Evolutionary conservation across 1,140 invertebrate species (phyloP).

Genomic region (Polyergus mexicanus): DNA sequence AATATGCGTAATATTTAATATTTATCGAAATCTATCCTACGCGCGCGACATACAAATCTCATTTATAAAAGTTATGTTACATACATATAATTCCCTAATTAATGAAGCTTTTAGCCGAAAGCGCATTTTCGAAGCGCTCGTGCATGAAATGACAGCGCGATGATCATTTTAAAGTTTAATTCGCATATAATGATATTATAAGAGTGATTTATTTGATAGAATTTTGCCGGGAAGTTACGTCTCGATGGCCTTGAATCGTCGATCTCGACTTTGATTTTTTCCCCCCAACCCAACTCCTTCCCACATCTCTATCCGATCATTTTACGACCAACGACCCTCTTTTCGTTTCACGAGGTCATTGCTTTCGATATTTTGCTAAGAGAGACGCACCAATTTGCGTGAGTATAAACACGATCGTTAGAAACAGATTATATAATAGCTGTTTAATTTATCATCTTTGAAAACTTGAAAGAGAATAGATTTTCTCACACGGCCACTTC

Average conservation of each 20-base stretch:
- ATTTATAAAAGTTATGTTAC: slow-evolving; percentile 1
- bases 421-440: background rate
- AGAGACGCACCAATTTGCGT: background rate
- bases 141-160: slow-evolving; percentile 24
- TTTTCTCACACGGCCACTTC: background rate
- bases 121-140: background rate
- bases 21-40: background rate
- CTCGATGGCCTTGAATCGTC: slow-evolving; percentile 20
- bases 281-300: background rate
- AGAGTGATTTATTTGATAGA: slow-evolving; percentile 20
- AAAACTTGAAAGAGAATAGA: background rate
- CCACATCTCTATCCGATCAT: background rate
- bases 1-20: background rate
- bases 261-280: slow-evolving; percentile 39
- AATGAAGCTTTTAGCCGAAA: slow-evolving; percentile 28
- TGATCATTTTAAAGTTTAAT: slow-evolving; percentile 42
- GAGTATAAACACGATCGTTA: background rate
- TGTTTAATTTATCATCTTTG: background rate
- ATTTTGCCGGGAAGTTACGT: slow-evolving; percentile 28
- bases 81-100: background rate
- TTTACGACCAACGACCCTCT: slow-evolving; percentile 21
- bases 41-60: too few relatives aligned
- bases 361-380: slow-evolving; percentile 11
- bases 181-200: slow-evolving; percentile 43
- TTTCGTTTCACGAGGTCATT: slow-evolving; percentile 25